Percentiles rank a stretch among this genome's conserved stretches.
phyloP scores from a whole-genome alignment of 2,113 vertebrate genomes.

The Ivindomyrus marchei region DNA sequence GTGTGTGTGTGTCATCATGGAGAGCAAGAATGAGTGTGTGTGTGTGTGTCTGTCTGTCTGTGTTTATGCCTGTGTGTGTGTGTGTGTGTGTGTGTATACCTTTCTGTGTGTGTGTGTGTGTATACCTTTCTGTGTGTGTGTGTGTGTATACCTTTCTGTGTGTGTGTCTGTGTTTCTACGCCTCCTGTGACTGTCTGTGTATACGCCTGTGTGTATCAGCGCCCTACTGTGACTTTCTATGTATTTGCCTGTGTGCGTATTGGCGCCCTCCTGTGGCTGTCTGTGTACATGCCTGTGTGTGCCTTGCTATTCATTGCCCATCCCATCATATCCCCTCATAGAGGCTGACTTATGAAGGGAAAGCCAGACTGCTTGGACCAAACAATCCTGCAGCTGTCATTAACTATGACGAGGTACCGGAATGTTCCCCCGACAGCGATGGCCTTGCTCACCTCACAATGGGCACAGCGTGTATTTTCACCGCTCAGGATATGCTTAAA shows the following conservation, averaged over 20 bases:
- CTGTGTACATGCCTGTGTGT: constrained; percentile 32
- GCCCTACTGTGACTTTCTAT: neutral
- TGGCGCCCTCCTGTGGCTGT: constrained; percentile 4
- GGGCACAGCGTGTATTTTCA: neutral
- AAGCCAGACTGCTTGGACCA: constrained; percentile 64
- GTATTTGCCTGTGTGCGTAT: neutral
- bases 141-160: neutral
- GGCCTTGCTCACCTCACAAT: constrained; percentile 39
- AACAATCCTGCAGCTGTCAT: constrained; percentile 60
- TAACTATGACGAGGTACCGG: constrained; percentile 68
- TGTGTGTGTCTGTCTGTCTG: neutral
- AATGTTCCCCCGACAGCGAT: constrained; percentile 39
- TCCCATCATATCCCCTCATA: constrained; percentile 52
- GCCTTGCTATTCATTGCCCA: constrained; percentile 48
- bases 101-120: neutral
- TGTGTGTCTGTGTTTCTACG: neutral
- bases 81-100: neutral
- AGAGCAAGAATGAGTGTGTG: neutral
- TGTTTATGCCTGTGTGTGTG: too few species aligned
- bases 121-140: neutral
- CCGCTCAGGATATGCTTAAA: neutral
- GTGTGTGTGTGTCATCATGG: too few species aligned
- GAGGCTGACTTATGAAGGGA: constrained; percentile 57
- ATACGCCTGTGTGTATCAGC: neutral
- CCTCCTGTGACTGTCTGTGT: neutral